These are phyloP conservation scores for Aphelenchoides avenae DNA, from an alignment of 1,140 invertebrate genomes.

Conservation along the genomic window DNA sequence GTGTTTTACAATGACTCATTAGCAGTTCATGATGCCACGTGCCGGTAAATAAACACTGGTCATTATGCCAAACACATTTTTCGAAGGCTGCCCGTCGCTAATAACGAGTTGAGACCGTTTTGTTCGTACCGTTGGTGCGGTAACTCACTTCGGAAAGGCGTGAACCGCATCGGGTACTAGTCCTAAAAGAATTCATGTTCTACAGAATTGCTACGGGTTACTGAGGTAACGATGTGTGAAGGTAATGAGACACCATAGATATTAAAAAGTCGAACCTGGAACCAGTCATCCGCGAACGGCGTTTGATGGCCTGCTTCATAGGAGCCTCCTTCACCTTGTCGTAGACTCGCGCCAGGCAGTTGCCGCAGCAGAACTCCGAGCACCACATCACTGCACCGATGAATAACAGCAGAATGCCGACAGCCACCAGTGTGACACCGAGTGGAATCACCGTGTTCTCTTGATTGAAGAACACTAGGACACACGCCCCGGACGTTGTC, in stretches of 20 bases:
- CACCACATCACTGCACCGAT: conserved; percentile 34
- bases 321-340: conserved; percentile 37
- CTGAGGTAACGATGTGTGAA: conserved; percentile 8
- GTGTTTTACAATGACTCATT: too few relatives aligned
- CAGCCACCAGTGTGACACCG: conserved; percentile 20
- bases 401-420: conserved; percentile 30
- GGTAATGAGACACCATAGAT: background rate
- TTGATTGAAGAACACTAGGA: conserved; percentile 32
- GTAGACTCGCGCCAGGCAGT: conserved; percentile 25
- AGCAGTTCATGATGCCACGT: too few relatives aligned
- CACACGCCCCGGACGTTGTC: conserved; percentile 22
- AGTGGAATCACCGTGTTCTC: conserved; percentile 33
- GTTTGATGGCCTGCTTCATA: conserved; percentile 37
- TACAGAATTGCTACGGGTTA: conserved; percentile 8
- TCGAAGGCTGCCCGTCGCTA: too few relatives aligned
- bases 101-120: conserved; percentile 3
- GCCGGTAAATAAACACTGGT: too few relatives aligned
- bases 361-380: conserved; percentile 25
- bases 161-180: conserved; percentile 12
- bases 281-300: conserved; percentile 32
- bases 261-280: conserved; percentile 21
- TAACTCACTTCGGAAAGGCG: conserved; percentile 23
- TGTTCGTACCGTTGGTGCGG: conserved; percentile 18
- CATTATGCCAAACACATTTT: too few relatives aligned
- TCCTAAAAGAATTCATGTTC: conserved; percentile 8